These are phyloP conservation scores for Rhineura floridana DNA, from an alignment of 2,113 vertebrate genomes.

Conservation along the genomic window DNA sequence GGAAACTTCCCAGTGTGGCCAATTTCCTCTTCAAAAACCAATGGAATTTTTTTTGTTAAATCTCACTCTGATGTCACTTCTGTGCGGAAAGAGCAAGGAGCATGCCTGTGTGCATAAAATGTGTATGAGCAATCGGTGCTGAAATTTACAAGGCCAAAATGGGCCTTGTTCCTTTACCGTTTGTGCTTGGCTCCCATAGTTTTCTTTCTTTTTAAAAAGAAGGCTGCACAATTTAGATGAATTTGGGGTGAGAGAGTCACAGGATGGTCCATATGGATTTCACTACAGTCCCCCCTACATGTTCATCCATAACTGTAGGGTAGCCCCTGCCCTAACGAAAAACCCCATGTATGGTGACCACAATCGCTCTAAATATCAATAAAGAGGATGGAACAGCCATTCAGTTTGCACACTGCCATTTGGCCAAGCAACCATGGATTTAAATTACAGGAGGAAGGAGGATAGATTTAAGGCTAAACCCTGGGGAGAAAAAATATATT, in stretches of 20 bases:
- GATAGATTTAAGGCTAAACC: background rate
- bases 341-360: too few species aligned
- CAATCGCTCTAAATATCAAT: background rate
- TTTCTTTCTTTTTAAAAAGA: too few species aligned
- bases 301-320: background rate
- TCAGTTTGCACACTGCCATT: background rate
- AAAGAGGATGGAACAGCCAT: background rate
- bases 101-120: background rate
- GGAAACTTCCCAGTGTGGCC: too few species aligned
- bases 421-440: background rate
- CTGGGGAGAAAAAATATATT: background rate
- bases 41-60: background rate
- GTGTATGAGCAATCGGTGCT: background rate
- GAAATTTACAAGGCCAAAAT: background rate
- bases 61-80: background rate
- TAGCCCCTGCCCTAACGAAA: background rate
- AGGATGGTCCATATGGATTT: background rate
- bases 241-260: background rate
- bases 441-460: background rate
- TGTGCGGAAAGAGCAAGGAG: background rate
- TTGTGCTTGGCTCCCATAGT: background rate
- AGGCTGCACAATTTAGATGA: background rate
- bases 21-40: background rate
- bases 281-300: background rate
- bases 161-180: background rate